These are phyloP conservation scores for Myathropa florea DNA, from an alignment of 2,888 invertebrate genomes.

Conservation along the genomic window DNA sequence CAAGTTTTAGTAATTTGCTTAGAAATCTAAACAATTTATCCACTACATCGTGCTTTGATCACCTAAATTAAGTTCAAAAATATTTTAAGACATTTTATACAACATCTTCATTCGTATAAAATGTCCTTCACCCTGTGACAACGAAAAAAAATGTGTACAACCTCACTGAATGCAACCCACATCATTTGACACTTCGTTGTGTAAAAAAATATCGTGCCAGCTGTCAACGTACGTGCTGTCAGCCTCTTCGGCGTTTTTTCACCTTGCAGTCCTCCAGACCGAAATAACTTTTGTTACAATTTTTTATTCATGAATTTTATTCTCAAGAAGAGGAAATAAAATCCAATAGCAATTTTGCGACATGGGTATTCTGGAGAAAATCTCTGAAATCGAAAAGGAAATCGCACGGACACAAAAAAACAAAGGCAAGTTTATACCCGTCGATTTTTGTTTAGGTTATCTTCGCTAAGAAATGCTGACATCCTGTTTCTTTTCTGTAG, in stretches of 20 bases:
- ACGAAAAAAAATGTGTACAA: background rate
- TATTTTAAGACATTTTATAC: no score
- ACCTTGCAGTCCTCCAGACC: background rate
- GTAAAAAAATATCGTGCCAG: conserved; percentile 15
- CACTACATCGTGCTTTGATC: no score
- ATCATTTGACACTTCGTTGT: conserved; percentile 27
- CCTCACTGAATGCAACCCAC: conserved; percentile 11
- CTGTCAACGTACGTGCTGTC: conserved; percentile 53
- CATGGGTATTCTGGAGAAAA: conserved; percentile 99
- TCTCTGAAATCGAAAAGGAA: conserved; percentile 99
- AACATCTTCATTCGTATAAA: background rate
- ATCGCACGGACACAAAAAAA: conserved; percentile 99
- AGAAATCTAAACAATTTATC: no score
- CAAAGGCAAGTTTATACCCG: conserved; percentile 88
- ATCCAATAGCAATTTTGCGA: conserved; percentile 48
- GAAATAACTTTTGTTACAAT: conserved; percentile 10
- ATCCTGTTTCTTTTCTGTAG: conserved; percentile 81
- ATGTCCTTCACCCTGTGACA: background rate
- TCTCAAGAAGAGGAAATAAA: conserved; percentile 1
- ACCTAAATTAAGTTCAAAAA: no score
- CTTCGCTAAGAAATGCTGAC: conserved; percentile 28
- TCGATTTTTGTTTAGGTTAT: conserved; percentile 74
- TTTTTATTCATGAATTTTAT: conserved; percentile 44
- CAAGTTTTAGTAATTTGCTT: no score
- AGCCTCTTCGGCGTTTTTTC: conserved; percentile 67